Base-by-base conservation (phyloP, 2,797 vertebrate species). In the Coregonus sp. region DNA sequence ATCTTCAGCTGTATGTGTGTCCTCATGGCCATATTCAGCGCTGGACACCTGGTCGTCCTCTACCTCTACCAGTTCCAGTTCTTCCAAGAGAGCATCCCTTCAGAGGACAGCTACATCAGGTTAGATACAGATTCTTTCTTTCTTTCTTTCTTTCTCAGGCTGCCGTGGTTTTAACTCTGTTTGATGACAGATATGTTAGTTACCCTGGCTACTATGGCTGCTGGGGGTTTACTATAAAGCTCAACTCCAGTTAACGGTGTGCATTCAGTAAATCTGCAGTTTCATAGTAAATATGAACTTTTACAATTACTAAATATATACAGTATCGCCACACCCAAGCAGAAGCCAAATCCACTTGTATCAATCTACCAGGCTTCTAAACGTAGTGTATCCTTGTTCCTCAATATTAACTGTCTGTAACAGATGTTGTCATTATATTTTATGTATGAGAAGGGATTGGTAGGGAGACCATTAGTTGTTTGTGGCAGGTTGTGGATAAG, bases 1-100 rank as follows among this genome's bases (percentile, higher is more conserved):
- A 92, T 98, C 82, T 99, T 99, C 95, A 98, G 98, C 95, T 99
- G 97, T 86, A 94, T 99, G 89, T 99, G 98, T 80, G 97, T 99
- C 72, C 92, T 99, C 86, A 97, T 99, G 96, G 96, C 97, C 80
- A 99, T 99, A 92, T 99, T 97, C 90, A 98, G 95, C 3, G 97
- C 96, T 0, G 98, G 98, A 12, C 98, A 99, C 90, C 92, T 99
- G 85, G 92, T 98, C 29, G 91, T 97, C 85, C 97, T 99, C 88
- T 99, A 99, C 89, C 93, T 98, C 80, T 99, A 99, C 90, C 98
- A 99, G 93, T 96, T 99, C 86, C 98, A 99, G 82, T 99, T 97
- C 92, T 97, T 99, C 81, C 98, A 99, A 88, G 97, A 99, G 87
- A 92, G 93, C 29, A 92, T 99, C 86, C 92, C 94, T 33, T 92